phyloP scores from a whole-genome alignment of 30 jellyfish, hydroid and myxozoan genomes.

The Nemopilema nomurai region DNA sequence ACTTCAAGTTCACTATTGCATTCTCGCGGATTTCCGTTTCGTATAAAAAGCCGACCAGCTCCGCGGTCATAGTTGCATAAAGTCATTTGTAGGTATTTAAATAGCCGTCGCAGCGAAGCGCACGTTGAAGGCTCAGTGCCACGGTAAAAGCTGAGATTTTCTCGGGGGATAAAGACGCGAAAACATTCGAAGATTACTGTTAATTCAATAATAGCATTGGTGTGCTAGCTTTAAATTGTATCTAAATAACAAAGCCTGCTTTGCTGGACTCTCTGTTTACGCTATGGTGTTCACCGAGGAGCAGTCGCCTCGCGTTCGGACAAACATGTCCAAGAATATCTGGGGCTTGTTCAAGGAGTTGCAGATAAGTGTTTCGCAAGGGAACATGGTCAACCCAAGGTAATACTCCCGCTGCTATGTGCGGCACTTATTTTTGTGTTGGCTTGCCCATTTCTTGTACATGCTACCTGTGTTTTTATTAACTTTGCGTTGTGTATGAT shows the following conservation, averaged over 20 bases:
- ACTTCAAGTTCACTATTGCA: slow-evolving; percentile 26
- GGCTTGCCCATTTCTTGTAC: not conserved
- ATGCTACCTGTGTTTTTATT: too few species aligned
- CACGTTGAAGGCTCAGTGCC: not conserved
- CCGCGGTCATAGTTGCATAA: not conserved
- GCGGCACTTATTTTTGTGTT: not conserved
- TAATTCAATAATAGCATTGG: slow-evolving; percentile 23
- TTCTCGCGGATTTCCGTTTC: slow-evolving; percentile 64
- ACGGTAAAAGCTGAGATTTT: not conserved
- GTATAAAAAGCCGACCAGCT: not conserved
- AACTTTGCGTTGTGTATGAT: too few species aligned
- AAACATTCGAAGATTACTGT: not conserved
- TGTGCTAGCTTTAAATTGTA: slow-evolving; percentile 30
- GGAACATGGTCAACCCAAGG: slow-evolving; percentile 60
- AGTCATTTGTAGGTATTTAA: not conserved
- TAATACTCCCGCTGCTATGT: not conserved
- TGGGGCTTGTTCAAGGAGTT: slow-evolving; percentile 56
- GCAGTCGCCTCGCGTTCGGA: slow-evolving; percentile 19
- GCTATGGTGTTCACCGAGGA: slow-evolving; percentile 46
- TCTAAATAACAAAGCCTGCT: slow-evolving; percentile 35
- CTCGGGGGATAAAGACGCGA: not conserved
- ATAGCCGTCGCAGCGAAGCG: not conserved
- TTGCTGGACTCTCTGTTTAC: slow-evolving; percentile 7
- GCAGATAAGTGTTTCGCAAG: slow-evolving; percentile 46
- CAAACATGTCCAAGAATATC: slow-evolving; percentile 35